Conservation (phyloP, 1,140 invertebrate genomes). For the Orius laevigatus region DNA sequence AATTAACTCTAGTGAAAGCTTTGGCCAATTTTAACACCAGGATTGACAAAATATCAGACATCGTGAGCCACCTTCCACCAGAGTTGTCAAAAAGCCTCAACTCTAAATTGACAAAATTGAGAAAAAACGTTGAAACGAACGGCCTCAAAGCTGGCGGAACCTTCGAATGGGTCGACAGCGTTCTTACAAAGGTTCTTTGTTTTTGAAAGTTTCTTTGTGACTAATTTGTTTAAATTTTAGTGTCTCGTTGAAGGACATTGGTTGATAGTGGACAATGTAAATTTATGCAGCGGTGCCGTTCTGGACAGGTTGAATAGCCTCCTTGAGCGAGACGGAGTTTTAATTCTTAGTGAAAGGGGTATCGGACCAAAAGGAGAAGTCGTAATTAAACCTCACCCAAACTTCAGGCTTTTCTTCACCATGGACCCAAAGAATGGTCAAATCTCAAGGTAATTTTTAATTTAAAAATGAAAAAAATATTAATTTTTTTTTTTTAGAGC, state of each 20-base stretch:
- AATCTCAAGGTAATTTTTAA: conserved; percentile 55
- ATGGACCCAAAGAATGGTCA: conserved; percentile 91
- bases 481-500: conserved; percentile 41
- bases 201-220: not conserved
- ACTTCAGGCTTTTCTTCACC: conserved; percentile 88
- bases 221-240: conserved; percentile 23
- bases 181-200: conserved; percentile 58
- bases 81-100: not conserved
- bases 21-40: too few relatives aligned
- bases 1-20: too few relatives aligned
- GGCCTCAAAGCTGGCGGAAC: conserved; percentile 39
- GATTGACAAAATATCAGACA: too few relatives aligned
- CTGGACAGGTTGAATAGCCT: conserved; percentile 90
- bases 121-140: conserved; percentile 3
- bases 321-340: conserved; percentile 78
- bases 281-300: conserved; percentile 91
- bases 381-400: conserved; percentile 64
- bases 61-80: too few relatives aligned
- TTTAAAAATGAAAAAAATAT: not conserved
- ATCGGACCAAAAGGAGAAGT: conserved; percentile 50
- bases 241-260: conserved; percentile 72
- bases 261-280: conserved; percentile 92
- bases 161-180: conserved; percentile 96
- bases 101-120: not conserved
- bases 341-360: conserved; percentile 85